Base-by-base conservation (phyloP, 2,888 invertebrate species). In the Enoplolaimus lenunculus region DNA sequence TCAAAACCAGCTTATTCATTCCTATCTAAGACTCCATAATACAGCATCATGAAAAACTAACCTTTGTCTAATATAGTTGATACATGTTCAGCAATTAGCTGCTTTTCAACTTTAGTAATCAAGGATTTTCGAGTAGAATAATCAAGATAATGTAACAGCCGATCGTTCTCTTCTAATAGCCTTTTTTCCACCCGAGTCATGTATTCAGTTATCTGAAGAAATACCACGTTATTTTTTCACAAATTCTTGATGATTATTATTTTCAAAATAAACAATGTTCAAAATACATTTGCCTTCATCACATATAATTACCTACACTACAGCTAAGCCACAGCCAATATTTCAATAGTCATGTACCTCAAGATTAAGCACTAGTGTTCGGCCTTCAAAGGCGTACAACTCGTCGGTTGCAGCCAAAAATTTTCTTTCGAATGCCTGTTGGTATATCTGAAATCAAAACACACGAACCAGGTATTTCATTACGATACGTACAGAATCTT, bases 121-220 rank as follows among this genome's bases (percentile, higher is more conserved):
- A 85, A 77, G 34, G 81, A 79, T 74, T 81, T 81, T 72, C 83
- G 81, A 71, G 97, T 95, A 75, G 89, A 88, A 69, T 89, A 88
- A 84, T 98, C 95, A 73, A 98, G 85, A 82, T 97, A 98, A 81
- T 94, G 91, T 70, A 93, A 83, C 65, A 95, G 85, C 73, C 95
- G 86, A 80, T 94, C 93, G 78, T 90, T 89, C 83, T 98, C 97
- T 82, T 98, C 97, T 34, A 87, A 86, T 62, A 98, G 85, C 60
- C 97, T 86, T 80, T 91, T 93, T 82, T 94, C 92, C n/a, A 97
- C 94, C 81, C 97, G 95, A 35, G 88, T 87, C 75, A 98, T 85
- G 84, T 97, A 98, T 80, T 90, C 90, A 34, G 95, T 91, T 75
- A 97, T 80, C 81, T 84, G 75, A 29, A 76, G 72, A n/a, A 28